Percentiles rank a stretch among this genome's conserved stretches.
Conservation (phyloP, 1,140 invertebrate genomes). For the Notospermus geniculatus region DNA sequence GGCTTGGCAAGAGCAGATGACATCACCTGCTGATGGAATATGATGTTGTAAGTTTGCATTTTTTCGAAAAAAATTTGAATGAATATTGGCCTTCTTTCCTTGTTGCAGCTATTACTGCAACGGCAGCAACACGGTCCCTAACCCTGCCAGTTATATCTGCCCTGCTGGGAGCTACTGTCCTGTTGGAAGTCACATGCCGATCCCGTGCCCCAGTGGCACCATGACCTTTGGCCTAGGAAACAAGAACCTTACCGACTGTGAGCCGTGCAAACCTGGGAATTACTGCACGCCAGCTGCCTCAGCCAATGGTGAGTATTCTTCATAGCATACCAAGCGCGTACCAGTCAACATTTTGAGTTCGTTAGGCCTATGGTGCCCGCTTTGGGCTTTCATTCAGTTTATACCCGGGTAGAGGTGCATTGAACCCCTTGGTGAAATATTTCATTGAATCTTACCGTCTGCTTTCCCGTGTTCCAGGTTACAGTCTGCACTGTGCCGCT, state of each 20-base stretch:
- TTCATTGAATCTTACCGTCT: conserved; percentile 5
- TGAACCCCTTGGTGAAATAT: background rate
- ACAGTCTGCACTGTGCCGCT: conserved; percentile 39
- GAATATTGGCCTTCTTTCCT: background rate
- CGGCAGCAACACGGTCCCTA: conserved; percentile 41
- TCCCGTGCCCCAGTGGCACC: conserved; percentile 44
- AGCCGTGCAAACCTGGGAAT: conserved; percentile 45
- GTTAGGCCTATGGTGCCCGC: too few relatives aligned
- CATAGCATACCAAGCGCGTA: too few relatives aligned
- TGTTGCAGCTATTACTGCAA: conserved; percentile 49
- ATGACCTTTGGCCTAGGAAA: conserved; percentile 43
- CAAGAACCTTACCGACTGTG: conserved; percentile 39
- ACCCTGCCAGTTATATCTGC: conserved; percentile 37
- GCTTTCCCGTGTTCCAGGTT: conserved; percentile 27
- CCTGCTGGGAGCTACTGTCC: conserved; percentile 54
- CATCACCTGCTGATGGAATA: too few relatives aligned
- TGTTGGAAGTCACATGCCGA: conserved; percentile 42
- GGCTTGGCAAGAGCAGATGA: too few relatives aligned
- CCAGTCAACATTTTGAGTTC: too few relatives aligned
- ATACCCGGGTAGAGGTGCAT: too few relatives aligned
- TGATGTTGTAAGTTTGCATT: too few relatives aligned
- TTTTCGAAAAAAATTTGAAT: too few relatives aligned
- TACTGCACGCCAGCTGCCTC: conserved; percentile 48
- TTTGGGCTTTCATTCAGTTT: too few relatives aligned
- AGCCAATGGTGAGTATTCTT: conserved; percentile 33